These are phyloP conservation scores for Polymixis lichenea DNA, from an alignment of 2,888 invertebrate genomes.

Conservation along the genomic window DNA sequence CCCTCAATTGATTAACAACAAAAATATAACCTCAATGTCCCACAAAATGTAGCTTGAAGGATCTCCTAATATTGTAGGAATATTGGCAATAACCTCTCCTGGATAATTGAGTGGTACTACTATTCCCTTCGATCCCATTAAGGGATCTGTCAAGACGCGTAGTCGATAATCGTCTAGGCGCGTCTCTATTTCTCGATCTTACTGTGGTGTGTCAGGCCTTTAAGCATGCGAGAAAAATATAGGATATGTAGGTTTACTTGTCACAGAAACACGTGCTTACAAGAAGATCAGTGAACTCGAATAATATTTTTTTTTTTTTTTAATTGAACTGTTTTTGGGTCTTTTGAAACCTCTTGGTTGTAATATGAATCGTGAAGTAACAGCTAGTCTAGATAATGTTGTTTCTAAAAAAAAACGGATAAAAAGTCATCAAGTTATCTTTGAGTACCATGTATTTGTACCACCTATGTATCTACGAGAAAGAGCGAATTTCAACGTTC, in stretches of 20 bases:
- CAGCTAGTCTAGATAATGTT: no score
- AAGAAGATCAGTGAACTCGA: no score
- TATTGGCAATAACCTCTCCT: slow-evolving; percentile 77
- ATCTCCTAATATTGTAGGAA: slow-evolving; percentile 61
- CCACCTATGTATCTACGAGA: no score
- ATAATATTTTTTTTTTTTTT: no score
- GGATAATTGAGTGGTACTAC: slow-evolving; percentile 79
- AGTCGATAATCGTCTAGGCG: slow-evolving; percentile 73
- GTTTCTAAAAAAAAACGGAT: no score
- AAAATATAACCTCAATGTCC: slow-evolving; percentile 42
- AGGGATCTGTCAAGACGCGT: slow-evolving; percentile 77
- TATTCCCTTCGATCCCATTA: slow-evolving; percentile 78
- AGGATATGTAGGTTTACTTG: not conserved
- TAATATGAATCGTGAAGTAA: no score
- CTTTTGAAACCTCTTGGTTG: no score
- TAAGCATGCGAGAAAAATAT: slow-evolving; percentile 13
- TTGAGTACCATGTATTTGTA: no score
- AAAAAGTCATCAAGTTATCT: no score
- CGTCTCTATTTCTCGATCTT: slow-evolving; percentile 65
- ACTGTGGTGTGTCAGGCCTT: slow-evolving; percentile 21
- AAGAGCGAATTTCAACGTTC: no score
- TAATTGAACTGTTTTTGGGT: no score
- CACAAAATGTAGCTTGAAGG: slow-evolving; percentile 39
- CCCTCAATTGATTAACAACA: slow-evolving; percentile 8
- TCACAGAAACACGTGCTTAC: no score